phyloP scores from a whole-genome alignment of 53 echinoderm and acorn worm genomes.

The Holothuria scabra region DNA sequence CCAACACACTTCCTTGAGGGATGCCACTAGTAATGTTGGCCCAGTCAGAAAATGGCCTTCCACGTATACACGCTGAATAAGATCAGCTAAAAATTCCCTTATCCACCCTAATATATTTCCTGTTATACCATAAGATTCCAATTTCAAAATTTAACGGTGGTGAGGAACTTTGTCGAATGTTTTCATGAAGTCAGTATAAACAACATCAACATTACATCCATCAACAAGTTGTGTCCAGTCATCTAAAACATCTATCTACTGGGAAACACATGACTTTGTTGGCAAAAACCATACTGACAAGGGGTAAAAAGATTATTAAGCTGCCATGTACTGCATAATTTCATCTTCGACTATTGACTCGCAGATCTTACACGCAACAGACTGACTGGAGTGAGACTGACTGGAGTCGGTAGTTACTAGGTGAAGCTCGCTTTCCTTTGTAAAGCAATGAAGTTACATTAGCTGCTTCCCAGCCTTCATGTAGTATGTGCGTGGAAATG shows the following conservation, averaged over 20 bases:
- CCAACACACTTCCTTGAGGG: too few relatives aligned
- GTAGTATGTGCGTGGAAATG: too few relatives aligned
- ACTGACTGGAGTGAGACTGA: too few relatives aligned
- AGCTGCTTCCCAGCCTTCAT: too few relatives aligned
- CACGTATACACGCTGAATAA: neutral
- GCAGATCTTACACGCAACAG: too few relatives aligned
- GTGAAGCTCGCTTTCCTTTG: too few relatives aligned
- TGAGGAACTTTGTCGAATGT: neutral
- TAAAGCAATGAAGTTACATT: too few relatives aligned
- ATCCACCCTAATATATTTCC: constrained; percentile 12
- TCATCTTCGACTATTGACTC: neutral
- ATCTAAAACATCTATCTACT: constrained; percentile 1
- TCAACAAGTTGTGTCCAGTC: neutral
- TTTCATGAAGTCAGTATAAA: constrained; percentile 18
- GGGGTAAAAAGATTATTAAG: neutral
- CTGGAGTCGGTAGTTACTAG: too few relatives aligned
- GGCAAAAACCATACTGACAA: neutral
- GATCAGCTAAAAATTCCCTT: neutral
- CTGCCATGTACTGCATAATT: neutral
- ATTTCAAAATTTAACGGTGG: neutral
- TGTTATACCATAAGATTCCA: constrained; percentile 18
- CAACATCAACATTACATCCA: neutral
- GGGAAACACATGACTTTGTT: neutral
- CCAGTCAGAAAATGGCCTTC: neutral
- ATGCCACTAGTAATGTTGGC: too few relatives aligned